These are phyloP conservation scores for Geococcyx californianus DNA, from an alignment of 2,113 vertebrate species.

Conservation along the genomic window DNA sequence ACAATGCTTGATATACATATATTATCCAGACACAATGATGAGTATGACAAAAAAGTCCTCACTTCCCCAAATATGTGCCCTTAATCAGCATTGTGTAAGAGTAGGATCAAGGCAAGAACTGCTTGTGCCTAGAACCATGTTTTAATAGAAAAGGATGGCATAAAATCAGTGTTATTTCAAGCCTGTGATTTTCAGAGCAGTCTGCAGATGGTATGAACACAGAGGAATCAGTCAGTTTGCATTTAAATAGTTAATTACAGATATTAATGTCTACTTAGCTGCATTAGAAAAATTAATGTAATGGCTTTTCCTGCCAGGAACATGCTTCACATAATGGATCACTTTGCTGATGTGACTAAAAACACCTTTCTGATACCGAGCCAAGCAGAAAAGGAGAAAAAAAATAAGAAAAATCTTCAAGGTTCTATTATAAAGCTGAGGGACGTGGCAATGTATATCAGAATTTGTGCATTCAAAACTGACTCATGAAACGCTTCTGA, in stretches of 20 bases:
- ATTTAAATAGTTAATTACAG: constrained; percentile 43
- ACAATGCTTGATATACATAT: neutral
- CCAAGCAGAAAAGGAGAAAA: neutral
- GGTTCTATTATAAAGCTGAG: neutral
- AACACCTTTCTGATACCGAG: constrained; percentile 33
- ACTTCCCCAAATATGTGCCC: rapidly evolving
- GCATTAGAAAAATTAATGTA: constrained; percentile 35
- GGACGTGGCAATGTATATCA: neutral
- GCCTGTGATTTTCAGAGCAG: neutral
- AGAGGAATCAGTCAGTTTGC: neutral
- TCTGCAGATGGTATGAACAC: neutral
- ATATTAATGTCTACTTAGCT: constrained; percentile 26
- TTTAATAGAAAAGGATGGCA: neutral
- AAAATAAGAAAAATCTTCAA: neutral
- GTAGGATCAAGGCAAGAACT: neutral
- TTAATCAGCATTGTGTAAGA: rapidly evolving
- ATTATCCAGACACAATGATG: neutral
- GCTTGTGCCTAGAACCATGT: neutral
- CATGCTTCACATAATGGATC: constrained; percentile 20
- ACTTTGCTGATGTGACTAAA: constrained; percentile 32
- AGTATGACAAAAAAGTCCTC: neutral
- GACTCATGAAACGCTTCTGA: neutral
- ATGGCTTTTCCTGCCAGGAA: constrained; percentile 21
- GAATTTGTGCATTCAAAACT: neutral
- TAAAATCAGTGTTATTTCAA: neutral